Evolutionary conservation across 2,888 invertebrate genomes (phyloP), one percentile per base, ranked within the genome.

Genomic region (Drosophila sordidapex): DNA sequence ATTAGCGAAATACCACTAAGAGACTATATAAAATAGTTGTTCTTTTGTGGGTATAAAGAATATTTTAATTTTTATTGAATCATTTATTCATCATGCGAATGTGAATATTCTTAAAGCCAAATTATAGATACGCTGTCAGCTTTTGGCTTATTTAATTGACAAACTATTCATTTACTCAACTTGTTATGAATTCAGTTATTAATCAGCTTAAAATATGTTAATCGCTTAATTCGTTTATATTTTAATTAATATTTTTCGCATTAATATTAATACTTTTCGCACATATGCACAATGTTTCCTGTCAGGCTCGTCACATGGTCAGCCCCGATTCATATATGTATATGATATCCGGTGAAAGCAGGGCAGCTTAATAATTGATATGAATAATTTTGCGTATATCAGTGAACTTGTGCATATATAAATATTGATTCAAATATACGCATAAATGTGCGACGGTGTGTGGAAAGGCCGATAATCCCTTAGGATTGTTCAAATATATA

Each of bases 401-500:
- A n/a, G n/a, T 15, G 8, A 25, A 25, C 18, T 5, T 21, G 21
- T 38, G 18, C 49, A n/a, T 36, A 15, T 27, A 51, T 43, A 58
- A 21, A 29, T 64, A 46, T 46, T 25, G 25, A 25, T 52, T 35
- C 49, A 11, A 18, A 56, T 59, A 36, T 60, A 40, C 43, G n/a
- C 48, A 51, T 48, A 40, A 8, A 15, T 56, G 40, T 66, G 46
- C 21, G 59, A 31, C 29, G 38, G 29, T 38, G 29, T 64, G 36
- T 76, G 64, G 43, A 21, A 53, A 71, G 71, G 54, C 59, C 71
- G 63, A 89, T 83, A 87, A 89, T 78, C 83, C 89, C 85, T 61
- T 78, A 87, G 87, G 87, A 72, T 86, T 70, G 67, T 70, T 88
- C 27, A 56, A 64, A 78, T 77, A 66, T 63, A 65, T 68, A 72